Base-by-base conservation (phyloP, 1,140 invertebrate genomes). In the Acyrthosiphon pisum region DNA sequence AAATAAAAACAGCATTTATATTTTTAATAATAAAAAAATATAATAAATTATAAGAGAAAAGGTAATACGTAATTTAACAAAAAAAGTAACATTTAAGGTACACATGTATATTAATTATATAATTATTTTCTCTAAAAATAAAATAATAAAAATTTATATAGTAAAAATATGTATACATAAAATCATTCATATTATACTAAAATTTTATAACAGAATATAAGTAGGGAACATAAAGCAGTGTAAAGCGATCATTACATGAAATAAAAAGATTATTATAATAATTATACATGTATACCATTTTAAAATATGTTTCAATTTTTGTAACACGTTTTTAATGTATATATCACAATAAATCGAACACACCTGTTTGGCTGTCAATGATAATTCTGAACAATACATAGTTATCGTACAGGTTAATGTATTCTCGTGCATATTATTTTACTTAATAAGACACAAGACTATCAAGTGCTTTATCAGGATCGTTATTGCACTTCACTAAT, bases 381-480 rank as follows among this genome's bases (percentile, higher is more conserved):
- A 50, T 50, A 50, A 60, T 68, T 60, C 6, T 60, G 26, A 44
- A 60, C 7, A 46, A 44, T 90, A 44, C 53, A 90, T 90, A 18
- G 8, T 68, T 90, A 90, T 44, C 44, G 9, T 60, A 56, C 20
- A 90, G 14, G 30, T 56, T 89, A 89, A 89, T n/a, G 1, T 89
- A 37, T 56, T 68, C 23, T 90, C n/a, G 37, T 60, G 37, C 14
- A 68, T n/a, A 37, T 2, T 44, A 35, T 2, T 9, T 44, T 23
- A 11, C 0, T 84, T 84, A 93, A 93, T 97, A 98, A 94, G 97
- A 96, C 94, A 98, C 97, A 93, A 98, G 95, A 95, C 97, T 96
- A 95, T 99, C 98, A 94, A 99, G 95, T 53, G 98, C 98, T 95
- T 97, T 98, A 94, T 98, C 98, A 94, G 97, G 96, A 95, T 98